Percentiles rank a stretch among this genome's conserved stretches.
Evolutionary conservation across 2,113 vertebrate genomes (phyloP).

Genomic region (Malurus alboscapulatus): DNA sequence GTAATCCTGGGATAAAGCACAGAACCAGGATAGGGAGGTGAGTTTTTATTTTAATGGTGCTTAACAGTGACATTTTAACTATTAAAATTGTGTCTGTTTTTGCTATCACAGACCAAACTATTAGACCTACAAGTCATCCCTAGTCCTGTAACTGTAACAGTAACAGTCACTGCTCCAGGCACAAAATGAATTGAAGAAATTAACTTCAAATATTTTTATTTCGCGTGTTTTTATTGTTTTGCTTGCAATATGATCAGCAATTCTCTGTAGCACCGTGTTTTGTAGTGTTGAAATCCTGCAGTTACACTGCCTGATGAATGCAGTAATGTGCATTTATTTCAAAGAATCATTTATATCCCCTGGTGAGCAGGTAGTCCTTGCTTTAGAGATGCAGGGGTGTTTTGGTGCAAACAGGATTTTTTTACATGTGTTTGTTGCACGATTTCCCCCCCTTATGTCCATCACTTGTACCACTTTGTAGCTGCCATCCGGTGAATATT

Average conservation of each 20-base stretch:
- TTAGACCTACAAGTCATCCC: slow-evolving; percentile 10
- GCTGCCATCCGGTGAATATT: not conserved
- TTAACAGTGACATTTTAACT: not conserved
- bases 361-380: slow-evolving; percentile 8
- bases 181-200: slow-evolving; percentile 16
- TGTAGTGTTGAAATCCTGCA: not conserved
- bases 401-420: not conserved
- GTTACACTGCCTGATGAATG: not conserved
- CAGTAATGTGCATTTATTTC: slow-evolving; percentile 7
- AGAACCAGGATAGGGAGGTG: not conserved
- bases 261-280: not conserved
- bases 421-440: not conserved
- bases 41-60: slow-evolving; percentile 2
- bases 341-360: slow-evolving; percentile 9
- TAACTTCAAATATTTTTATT: slow-evolving; percentile 18
- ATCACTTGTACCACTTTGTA: slow-evolving; percentile 8
- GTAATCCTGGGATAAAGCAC: not conserved
- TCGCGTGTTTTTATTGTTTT: not conserved
- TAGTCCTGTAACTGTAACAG: not conserved
- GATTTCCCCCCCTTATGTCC: not conserved
- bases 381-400: not conserved
- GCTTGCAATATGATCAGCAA: not conserved
- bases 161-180: slow-evolving; percentile 24
- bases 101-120: not conserved
- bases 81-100: not conserved